Evolutionary conservation across 2,888 invertebrate species (phyloP), one percentile per base, ranked within the genome.

Genomic region (Aromia moschata): DNA sequence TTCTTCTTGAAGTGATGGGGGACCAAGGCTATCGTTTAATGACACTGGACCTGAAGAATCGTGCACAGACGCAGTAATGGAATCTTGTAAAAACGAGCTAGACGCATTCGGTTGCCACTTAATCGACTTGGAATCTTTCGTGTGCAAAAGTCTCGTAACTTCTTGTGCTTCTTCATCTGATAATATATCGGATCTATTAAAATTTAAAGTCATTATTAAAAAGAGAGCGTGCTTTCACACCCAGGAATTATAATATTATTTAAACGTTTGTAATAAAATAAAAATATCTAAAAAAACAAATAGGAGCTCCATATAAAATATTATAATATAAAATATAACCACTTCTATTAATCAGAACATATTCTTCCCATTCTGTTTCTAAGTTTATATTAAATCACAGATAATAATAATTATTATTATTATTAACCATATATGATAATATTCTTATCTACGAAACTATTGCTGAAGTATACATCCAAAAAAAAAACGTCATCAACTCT

Each of bases 121-220:
- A 56, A 62, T 84, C 82, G 68, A 58, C 66, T 69, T 73, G 30
- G 66, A 65, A 33, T 77, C 76, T 78, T 84, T 84, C 68, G 89
- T 88, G 67, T 90, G 89, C 73, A 94, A 79, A 78, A 94, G 86
- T 76, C 91, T 87, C 69, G 90, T 90, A 69, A 94, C 92, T 84
- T 94, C 93, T 80, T 92, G 92, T 69, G 94, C 94, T 82, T 94
- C 93, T 82, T 94, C 94, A 80, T 94, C 94, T 60, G 93, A 92
- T 76, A 93, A 84, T 76, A 93, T 83, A 82, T 91, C 91, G 86
- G 90, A 89, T 81, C 91, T 91, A 82, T 41, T 58, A 49, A 47
- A 45, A 54, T 40, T 52, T 53, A 52, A 55, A 58, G 47, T 43
- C 51, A 49, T 10, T 30, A 40, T 31, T 40, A 51, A 11, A 20